These are phyloP conservation scores for Anabas testudineus DNA, from an alignment of 2,797 vertebrate genomes.

Conservation along the genomic window DNA sequence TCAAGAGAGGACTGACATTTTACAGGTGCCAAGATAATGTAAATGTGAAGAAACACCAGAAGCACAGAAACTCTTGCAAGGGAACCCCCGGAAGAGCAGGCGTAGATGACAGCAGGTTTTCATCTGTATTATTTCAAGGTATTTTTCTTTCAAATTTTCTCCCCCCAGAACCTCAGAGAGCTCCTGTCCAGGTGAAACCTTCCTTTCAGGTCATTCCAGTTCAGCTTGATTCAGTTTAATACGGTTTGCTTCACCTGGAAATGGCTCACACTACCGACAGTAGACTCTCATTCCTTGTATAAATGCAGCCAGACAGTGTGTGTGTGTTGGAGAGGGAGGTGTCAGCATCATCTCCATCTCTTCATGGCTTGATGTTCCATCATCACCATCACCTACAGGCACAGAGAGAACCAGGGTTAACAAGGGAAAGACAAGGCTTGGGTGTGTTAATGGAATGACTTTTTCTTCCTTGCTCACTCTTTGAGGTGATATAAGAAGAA, in stretches of 20 bases:
- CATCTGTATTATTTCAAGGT: constrained; percentile 34
- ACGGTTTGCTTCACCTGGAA: constrained; percentile 58
- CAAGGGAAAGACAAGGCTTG: not conserved
- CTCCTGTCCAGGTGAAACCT: constrained; percentile 24
- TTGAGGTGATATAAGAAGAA: not conserved
- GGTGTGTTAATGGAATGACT: constrained; percentile 1
- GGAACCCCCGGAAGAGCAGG: not conserved
- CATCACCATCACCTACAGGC: constrained; percentile 56
- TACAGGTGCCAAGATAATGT: not conserved
- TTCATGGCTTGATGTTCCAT: constrained; percentile 34
- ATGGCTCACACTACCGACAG: constrained; percentile 30
- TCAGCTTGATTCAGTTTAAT: constrained; percentile 58
- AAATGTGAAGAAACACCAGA: not conserved
- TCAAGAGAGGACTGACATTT: not conserved
- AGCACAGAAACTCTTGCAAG: not conserved
- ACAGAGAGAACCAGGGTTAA: constrained; percentile 35
- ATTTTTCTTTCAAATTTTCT: constrained; percentile 13
- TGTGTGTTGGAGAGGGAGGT: constrained; percentile 1
- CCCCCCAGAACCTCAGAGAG: constrained; percentile 13
- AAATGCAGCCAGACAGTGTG: not conserved
- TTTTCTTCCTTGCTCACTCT: constrained; percentile 1
- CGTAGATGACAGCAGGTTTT: constrained; percentile 4
- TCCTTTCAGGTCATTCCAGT: constrained; percentile 52
- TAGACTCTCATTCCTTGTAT: constrained; percentile 12
- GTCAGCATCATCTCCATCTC: constrained; percentile 36